Conservation (phyloP, 2,113 vertebrate species). For the Bostrychus sinensis region DNA sequence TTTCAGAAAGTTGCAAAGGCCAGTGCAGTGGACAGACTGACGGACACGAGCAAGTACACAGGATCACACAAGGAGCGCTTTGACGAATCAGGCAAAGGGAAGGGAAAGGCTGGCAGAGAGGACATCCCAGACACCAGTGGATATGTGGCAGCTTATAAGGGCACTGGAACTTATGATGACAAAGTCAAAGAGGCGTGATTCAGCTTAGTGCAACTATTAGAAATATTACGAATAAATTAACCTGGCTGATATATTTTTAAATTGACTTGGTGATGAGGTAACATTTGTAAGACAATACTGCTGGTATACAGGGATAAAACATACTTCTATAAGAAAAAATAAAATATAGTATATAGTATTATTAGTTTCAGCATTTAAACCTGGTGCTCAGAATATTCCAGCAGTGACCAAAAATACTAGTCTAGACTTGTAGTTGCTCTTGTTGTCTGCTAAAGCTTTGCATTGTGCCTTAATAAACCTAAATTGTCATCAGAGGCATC, state of each 20-base stretch:
- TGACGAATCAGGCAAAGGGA: slow-evolving; percentile 86
- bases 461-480: slow-evolving; percentile 43
- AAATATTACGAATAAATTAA: not conserved
- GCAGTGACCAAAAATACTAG: slow-evolving; percentile 21
- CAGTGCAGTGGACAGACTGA: slow-evolving; percentile 84
- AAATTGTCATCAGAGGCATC: not conserved
- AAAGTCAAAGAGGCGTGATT: slow-evolving; percentile 76
- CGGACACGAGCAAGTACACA: slow-evolving; percentile 84
- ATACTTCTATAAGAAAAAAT: not conserved
- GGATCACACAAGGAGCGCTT: slow-evolving; percentile 90
- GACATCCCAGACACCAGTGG: slow-evolving; percentile 77
- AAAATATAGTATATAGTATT: not conserved
- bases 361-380: slow-evolving; percentile 6
- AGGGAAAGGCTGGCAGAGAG: slow-evolving; percentile 80
- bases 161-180: slow-evolving; percentile 83
- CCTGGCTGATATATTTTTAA: slow-evolving; percentile 1
- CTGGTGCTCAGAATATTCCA: slow-evolving; percentile 16
- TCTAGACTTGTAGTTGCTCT: not conserved
- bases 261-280: not conserved
- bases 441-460: slow-evolving; percentile 22
- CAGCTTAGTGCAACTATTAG: not conserved
- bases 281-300: not conserved
- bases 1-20: slow-evolving; percentile 82
- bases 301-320: no score
- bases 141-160: slow-evolving; percentile 86